Percentiles rank a stretch among this genome's conserved stretches.
Evolutionary conservation across 2,888 invertebrate genomes (phyloP).

Genomic region (Osmoderma eremita): DNA sequence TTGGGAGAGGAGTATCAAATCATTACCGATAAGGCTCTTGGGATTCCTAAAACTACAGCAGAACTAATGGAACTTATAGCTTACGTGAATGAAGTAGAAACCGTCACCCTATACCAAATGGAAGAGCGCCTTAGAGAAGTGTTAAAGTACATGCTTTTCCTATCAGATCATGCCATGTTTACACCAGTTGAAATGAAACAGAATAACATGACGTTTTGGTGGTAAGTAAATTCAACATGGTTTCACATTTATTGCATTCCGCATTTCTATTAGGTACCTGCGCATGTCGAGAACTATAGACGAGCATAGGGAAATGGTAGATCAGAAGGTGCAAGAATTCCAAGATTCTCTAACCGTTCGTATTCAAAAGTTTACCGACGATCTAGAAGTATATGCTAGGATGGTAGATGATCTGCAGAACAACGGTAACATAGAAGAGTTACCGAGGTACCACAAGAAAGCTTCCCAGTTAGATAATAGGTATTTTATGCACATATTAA

Average conservation of each 20-base stretch:
- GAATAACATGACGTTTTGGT: slow-evolving; percentile 87
- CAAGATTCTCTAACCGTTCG: slow-evolving; percentile 82
- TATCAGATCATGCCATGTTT: slow-evolving; percentile 83
- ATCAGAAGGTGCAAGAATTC: slow-evolving; percentile 85
- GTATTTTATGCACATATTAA: slow-evolving; percentile 52
- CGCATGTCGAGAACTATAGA: slow-evolving; percentile 84
- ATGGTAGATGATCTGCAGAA: slow-evolving; percentile 87
- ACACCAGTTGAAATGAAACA: slow-evolving; percentile 88
- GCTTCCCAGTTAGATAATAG: slow-evolving; percentile 81
- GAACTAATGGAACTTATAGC: slow-evolving; percentile 85
- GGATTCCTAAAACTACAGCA: slow-evolving; percentile 83
- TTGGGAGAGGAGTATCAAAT: slow-evolving; percentile 85
- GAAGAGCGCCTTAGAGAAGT: slow-evolving; percentile 75
- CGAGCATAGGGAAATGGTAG: slow-evolving; percentile 82
- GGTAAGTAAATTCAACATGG: slow-evolving; percentile 65
- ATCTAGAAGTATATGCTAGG: slow-evolving; percentile 80
- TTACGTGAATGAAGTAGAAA: slow-evolving; percentile 81
- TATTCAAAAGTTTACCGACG: slow-evolving; percentile 84
- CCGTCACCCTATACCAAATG: slow-evolving; percentile 75
- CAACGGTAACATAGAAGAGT: slow-evolving; percentile 86
- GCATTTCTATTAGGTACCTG: slow-evolving; percentile 69
- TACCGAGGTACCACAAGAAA: slow-evolving; percentile 84
- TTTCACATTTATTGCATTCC: neutral
- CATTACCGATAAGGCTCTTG: slow-evolving; percentile 81
- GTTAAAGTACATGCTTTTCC: slow-evolving; percentile 80